Evolutionary conservation across 1,140 invertebrate species (phyloP).

Genomic region (Eupristina koningsbergeri): DNA sequence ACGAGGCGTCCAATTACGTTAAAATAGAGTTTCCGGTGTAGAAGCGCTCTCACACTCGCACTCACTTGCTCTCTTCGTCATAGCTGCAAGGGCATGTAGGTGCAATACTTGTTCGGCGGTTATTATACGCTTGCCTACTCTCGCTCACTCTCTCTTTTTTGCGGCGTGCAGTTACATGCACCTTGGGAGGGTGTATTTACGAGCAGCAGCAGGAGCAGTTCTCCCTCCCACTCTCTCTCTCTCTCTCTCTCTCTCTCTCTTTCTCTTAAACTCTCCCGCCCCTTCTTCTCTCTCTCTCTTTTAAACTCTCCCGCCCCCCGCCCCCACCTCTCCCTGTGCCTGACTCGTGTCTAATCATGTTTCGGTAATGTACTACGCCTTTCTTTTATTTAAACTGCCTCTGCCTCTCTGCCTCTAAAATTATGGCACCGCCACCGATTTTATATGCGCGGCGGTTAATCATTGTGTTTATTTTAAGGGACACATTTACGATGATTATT

Average conservation of each 20-base stretch:
- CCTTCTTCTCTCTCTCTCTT: too few species aligned
- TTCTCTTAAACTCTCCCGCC: too few species aligned
- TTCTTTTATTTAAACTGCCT: constrained; percentile 26
- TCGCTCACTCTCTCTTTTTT: neutral
- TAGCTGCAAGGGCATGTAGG: constrained; percentile 1
- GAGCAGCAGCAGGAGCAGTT: too few species aligned
- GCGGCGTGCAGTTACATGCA: constrained; percentile 17
- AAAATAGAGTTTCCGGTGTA: constrained; percentile 52
- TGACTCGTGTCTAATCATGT: constrained; percentile 33
- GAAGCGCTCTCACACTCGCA: neutral
- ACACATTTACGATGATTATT: constrained; percentile 48
- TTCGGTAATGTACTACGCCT: constrained; percentile 36
- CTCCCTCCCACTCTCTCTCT: too few species aligned
- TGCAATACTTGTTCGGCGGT: neutral
- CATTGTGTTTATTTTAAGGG: constrained; percentile 41
- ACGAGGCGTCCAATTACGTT: constrained; percentile 48
- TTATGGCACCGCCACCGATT: neutral
- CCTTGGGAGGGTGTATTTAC: constrained; percentile 47
- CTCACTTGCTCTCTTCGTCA: constrained; percentile 17
- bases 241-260: too few species aligned
- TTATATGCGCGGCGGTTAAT: constrained; percentile 19
- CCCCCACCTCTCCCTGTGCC: too few species aligned
- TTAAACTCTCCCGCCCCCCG: too few species aligned
- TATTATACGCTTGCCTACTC: constrained; percentile 34
- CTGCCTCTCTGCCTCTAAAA: constrained; percentile 15